phyloP scores from a whole-genome alignment of 2,113 vertebrate genomes.

The Pseudorasbora parva region DNA sequence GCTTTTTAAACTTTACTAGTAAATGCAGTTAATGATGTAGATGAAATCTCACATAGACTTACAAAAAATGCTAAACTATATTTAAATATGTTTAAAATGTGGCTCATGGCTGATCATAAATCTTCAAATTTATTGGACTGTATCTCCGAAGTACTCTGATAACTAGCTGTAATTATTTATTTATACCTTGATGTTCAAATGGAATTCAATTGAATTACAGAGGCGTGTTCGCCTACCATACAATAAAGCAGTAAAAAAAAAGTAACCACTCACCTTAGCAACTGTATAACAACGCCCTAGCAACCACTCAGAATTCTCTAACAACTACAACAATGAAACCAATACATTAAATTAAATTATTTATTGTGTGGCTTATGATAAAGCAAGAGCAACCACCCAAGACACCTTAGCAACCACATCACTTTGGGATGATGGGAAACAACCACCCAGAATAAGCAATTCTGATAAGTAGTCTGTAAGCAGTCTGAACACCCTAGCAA shows the following conservation, averaged over 20 bases:
- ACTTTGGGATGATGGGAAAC: too few relatives aligned
- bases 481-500: too few relatives aligned
- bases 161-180: not conserved
- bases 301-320: too few relatives aligned
- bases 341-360: too few relatives aligned
- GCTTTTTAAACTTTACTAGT: not conserved
- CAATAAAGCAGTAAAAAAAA: too few relatives aligned
- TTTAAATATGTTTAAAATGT: not conserved
- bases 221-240: too few relatives aligned
- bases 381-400: too few relatives aligned
- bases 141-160: not conserved
- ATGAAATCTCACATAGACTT: not conserved
- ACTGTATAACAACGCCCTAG: not conserved
- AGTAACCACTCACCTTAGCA: not conserved
- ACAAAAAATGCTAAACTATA: not conserved
- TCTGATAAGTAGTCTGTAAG: too few relatives aligned
- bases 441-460: too few relatives aligned
- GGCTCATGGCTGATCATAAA: not conserved
- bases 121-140: not conserved
- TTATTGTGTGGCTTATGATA: too few relatives aligned
- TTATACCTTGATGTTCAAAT: constrained; percentile 8
- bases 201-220: not conserved
- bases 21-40: not conserved
- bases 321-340: too few relatives aligned
- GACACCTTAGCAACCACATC: too few relatives aligned